Percentiles rank a stretch among this genome's conserved stretches.
phyloP scores from a whole-genome alignment of 2,113 vertebrate genomes.

The Antechinus stuartii region DNA sequence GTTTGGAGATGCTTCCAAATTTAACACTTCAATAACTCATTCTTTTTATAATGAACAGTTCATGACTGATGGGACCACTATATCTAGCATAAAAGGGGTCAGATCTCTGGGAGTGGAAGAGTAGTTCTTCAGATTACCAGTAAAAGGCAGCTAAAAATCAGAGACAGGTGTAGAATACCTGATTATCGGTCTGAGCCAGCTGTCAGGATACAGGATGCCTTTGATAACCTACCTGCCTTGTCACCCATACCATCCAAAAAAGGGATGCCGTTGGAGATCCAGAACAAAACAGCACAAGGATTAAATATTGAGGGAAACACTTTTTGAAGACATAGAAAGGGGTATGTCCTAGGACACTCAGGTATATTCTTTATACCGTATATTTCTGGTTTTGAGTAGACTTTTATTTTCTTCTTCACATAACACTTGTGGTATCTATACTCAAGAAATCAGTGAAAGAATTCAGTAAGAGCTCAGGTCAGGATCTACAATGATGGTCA shows the following conservation, averaged over 20 bases:
- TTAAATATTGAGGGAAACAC: neutral
- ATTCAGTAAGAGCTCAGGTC: neutral
- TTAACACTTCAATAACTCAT: neutral
- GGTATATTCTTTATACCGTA: neutral
- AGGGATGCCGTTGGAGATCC: neutral
- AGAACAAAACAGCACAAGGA: neutral
- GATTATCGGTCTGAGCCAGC: neutral
- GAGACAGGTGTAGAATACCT: neutral
- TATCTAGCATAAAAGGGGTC: neutral
- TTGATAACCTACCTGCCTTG: neutral
- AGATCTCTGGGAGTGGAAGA: neutral
- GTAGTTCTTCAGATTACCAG: neutral
- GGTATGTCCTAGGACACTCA: neutral
- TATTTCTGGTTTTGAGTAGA: neutral
- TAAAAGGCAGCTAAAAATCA: neutral
- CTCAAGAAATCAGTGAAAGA: neutral
- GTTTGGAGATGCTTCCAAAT: neutral
- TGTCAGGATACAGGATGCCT: neutral
- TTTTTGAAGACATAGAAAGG: neutral
- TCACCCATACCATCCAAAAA: neutral
- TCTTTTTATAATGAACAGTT: neutral
- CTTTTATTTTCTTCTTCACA: neutral
- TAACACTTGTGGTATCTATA: neutral
- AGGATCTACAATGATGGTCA: neutral
- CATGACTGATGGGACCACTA: neutral